Base-by-base conservation (phyloP, 2,797 vertebrate genomes). In the Lophotriccus pileatus region DNA sequence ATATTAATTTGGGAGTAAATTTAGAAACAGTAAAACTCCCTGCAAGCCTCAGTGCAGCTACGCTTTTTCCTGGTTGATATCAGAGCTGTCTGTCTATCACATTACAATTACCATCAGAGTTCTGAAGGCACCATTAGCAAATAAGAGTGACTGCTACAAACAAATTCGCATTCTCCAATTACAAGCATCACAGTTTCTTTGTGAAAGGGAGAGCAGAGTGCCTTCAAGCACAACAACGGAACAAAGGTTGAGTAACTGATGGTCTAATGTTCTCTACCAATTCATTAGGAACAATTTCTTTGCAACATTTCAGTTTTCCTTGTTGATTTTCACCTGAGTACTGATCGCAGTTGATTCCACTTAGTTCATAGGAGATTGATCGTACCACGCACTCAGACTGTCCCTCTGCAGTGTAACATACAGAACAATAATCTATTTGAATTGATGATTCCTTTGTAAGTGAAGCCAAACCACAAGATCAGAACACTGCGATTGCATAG, bases 401-500 rank as follows among this genome's bases (percentile, higher is more conserved):
- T 81, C 66, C 77, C 53, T 84, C 68, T 90, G 81, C 70, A 84
- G 32, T 14, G 30, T 56, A 94, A 79, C 84, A 58, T 7, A 25
- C 9, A 74, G 63, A 90, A 46, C 1, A 15, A 87, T 74, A 73
- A 92, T n/a, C 56, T 43, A 66, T 79, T 92, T 82, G 84, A 94
- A 92, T 44, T 82, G 84, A 94, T 1, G 4, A 75, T 73, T 75
- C 74, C 83, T 96, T 96, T 94, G 84, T 93, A 90, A 94, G 81
- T 36, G 27, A 76, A 96, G 94, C 94, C 91, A 96, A 92, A 88
- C 69, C 91, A 68, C 79, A 84, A 87, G 84, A 96, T 92, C 84
- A 96, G 94, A 95, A 93, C 46, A 15, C 74, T 92, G 66, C 20
- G 88, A 94, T 41, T 95, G 81, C 56, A 0, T 39, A 80, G 93